A percentile compares a stretch with the other conserved stretches of the same genome.
phyloP scores from a whole-genome alignment of 2,797 vertebrate genomes.

The Chiroxiphia lanceolata region DNA sequence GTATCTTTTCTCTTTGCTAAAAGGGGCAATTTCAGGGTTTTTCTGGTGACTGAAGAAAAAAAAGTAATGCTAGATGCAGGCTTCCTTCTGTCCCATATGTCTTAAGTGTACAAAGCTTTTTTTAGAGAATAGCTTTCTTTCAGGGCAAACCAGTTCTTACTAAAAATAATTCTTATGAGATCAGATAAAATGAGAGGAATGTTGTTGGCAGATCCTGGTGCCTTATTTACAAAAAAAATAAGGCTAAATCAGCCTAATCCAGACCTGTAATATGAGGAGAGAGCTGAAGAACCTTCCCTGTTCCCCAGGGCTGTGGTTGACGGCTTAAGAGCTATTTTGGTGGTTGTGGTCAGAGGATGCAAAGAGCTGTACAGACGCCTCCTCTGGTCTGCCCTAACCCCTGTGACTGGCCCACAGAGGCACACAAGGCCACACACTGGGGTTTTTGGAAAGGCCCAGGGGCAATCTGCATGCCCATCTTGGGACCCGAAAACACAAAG shows the following conservation, averaged over 20 bases:
- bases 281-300: background rate
- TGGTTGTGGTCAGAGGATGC: background rate
- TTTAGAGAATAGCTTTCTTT: slow-evolving; percentile 65
- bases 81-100: slow-evolving; percentile 47
- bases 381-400: background rate
- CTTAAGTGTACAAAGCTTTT: slow-evolving; percentile 60
- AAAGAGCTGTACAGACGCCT: accelerated
- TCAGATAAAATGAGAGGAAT: slow-evolving; percentile 58
- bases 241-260: slow-evolving; percentile 32
- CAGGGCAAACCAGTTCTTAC: slow-evolving; percentile 58
- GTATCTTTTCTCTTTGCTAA: slow-evolving; percentile 46
- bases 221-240: slow-evolving; percentile 34
- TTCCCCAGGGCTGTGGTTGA: background rate
- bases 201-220: slow-evolving; percentile 30
- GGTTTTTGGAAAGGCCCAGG: background rate
- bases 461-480: background rate
- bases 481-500: background rate
- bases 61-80: slow-evolving; percentile 20
- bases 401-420: background rate
- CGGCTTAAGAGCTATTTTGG: background rate
- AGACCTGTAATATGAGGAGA: background rate
- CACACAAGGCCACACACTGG: accelerated
- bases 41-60: slow-evolving; percentile 40
- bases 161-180: slow-evolving; percentile 66
- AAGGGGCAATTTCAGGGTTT: slow-evolving; percentile 41